A percentile compares a stretch with the other conserved stretches of the same genome.
phyloP scores from a whole-genome alignment of 2,888 invertebrate genomes.

The Cheilosia vulpina region DNA sequence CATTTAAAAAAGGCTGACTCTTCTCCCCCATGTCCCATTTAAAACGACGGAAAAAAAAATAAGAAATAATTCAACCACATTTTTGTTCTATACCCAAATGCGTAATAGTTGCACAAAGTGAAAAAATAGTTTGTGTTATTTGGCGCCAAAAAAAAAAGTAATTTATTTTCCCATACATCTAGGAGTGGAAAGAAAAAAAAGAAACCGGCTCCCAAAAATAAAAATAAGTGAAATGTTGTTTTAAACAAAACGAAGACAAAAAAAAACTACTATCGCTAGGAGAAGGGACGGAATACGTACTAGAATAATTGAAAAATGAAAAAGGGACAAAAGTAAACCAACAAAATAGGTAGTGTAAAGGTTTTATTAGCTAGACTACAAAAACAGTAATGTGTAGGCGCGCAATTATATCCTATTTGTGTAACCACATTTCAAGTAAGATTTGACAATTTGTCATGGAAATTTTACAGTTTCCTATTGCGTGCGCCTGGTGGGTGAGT shows the following conservation, averaged over 20 bases:
- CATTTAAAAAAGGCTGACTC: not conserved
- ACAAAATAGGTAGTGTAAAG: not conserved
- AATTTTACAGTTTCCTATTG: slow-evolving; percentile 27
- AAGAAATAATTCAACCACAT: not conserved
- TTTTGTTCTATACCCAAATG: not conserved
- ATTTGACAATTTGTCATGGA: slow-evolving; percentile 33
- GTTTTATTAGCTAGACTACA: not conserved
- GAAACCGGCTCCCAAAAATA: not conserved
- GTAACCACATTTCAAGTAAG: not conserved
- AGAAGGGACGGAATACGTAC: not conserved
- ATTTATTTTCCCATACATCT: slow-evolving; percentile 7
- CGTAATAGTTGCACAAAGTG: slow-evolving; percentile 16
- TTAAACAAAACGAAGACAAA: not conserved
- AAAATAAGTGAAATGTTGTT: not conserved
- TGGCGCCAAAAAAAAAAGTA: not conserved
- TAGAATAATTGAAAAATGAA: not conserved
- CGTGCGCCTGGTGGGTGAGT: not conserved
- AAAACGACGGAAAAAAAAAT: not conserved
- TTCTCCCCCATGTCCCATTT: not conserved
- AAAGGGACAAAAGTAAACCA: slow-evolving; percentile 2
- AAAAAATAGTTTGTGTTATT: not conserved
- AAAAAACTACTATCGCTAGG: slow-evolving; percentile 3
- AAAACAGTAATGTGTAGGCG: not conserved
- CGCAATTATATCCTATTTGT: slow-evolving; percentile 13
- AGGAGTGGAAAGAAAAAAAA: not conserved